A percentile compares a stretch with the other conserved stretches of the same genome.
Evolutionary conservation across 2,113 vertebrate species (phyloP).

Genomic region (Elephas maximus): DNA sequence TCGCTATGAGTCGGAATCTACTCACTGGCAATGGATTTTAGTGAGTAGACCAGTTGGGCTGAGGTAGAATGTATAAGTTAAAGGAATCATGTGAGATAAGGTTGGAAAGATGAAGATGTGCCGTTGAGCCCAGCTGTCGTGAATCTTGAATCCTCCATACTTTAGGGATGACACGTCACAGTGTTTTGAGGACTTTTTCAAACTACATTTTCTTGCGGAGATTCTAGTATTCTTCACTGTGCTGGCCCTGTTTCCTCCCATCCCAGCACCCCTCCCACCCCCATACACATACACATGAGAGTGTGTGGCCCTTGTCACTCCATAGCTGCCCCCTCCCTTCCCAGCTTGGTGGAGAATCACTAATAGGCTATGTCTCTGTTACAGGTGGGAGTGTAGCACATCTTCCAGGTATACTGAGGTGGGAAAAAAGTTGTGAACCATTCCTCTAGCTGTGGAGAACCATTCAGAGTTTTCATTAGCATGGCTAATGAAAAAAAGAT

Average conservation of each 20-base stretch:
- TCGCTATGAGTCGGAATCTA: too few species aligned
- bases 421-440: not conserved
- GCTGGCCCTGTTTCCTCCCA: not conserved
- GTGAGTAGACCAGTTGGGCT: not conserved
- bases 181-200: not conserved
- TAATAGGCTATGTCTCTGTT: not conserved
- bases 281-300: not conserved
- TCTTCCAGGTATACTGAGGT: not conserved
- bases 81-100: too few species aligned
- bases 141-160: not conserved
- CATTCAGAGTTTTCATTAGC: not conserved
- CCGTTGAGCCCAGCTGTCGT: not conserved
- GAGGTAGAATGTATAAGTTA: fast-evolving
- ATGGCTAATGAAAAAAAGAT: not conserved
- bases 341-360: not conserved
- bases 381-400: not conserved
- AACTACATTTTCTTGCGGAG: not conserved
- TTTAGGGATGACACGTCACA: not conserved
- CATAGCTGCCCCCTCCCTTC: not conserved
- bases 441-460: not conserved
- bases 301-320: not conserved
- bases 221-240: not conserved
- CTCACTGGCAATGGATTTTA: too few species aligned
- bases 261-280: too few species aligned
- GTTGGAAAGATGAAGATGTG: not conserved